A percentile compares a stretch with the other conserved stretches of the same genome.
phyloP scores from a whole-genome alignment of 2,113 vertebrate species.

The Sturnira hondurensis region DNA sequence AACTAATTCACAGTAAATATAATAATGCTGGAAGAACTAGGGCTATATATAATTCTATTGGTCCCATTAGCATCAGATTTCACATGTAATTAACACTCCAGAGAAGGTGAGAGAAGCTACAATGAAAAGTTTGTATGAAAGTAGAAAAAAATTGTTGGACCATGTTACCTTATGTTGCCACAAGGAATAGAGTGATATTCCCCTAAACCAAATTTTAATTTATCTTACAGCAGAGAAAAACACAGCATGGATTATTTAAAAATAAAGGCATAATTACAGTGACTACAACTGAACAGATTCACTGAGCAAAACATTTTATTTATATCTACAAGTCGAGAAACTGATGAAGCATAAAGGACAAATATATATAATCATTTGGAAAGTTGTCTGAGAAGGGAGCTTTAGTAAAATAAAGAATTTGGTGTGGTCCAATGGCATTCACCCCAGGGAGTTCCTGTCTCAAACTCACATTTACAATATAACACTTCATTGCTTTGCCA shows the following conservation, averaged over 20 bases:
- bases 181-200: neutral
- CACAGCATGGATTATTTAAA: neutral
- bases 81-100: conserved; percentile 24
- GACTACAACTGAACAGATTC: neutral
- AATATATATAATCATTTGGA: conserved; percentile 3
- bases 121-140: neutral
- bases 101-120: neutral
- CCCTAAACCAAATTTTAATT: neutral
- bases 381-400: neutral
- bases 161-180: neutral
- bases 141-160: neutral
- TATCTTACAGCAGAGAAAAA: neutral
- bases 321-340: conserved; percentile 28
- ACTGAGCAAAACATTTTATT: conserved; percentile 48
- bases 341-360: conserved; percentile 17
- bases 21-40: conserved; percentile 37
- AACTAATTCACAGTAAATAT: conserved; percentile 40
- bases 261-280: conserved; percentile 24
- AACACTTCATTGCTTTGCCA: neutral
- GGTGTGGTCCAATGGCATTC: neutral
- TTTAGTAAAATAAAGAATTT: neutral
- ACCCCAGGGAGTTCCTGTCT: neutral
- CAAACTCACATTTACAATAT: neutral
- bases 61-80: conserved; percentile 42
- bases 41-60: neutral